phyloP scores from a whole-genome alignment of 2,888 invertebrate species.

The Elysia crispata region DNA sequence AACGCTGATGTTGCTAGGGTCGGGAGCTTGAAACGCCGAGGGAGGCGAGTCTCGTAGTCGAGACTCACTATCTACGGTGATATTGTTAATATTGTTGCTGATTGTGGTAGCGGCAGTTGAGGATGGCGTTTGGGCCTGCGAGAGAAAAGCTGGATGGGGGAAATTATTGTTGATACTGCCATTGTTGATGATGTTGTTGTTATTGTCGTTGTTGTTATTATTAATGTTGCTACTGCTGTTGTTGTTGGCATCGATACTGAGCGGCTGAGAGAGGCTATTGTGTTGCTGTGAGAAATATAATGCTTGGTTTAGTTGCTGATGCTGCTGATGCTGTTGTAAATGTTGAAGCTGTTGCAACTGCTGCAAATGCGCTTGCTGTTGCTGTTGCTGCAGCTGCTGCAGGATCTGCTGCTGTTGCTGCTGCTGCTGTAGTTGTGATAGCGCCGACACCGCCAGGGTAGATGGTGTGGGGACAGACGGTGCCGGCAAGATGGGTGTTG shows the following conservation, averaged over 20 bases:
- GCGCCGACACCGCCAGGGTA: neutral
- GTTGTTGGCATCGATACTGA: slow-evolving; percentile 25
- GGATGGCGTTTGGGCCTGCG: neutral
- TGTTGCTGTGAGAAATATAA: no score
- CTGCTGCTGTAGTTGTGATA: slow-evolving; percentile 36
- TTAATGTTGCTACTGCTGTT: neutral
- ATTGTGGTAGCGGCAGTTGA: neutral
- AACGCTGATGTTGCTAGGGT: slow-evolving; percentile 27
- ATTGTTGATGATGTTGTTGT: no score
- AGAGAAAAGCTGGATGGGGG: neutral
- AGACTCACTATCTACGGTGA: neutral
- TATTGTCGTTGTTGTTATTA: no score
- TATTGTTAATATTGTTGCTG: neutral
- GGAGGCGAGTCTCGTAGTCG: neutral
- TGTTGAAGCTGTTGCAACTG: no score
- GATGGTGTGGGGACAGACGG: slow-evolving; percentile 1
- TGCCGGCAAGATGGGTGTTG: slow-evolving; percentile 37
- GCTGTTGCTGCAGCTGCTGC: slow-evolving; percentile 25
- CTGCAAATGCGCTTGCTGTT: slow-evolving; percentile 6
- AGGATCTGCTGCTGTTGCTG: slow-evolving; percentile 35
- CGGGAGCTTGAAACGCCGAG: slow-evolving; percentile 24
- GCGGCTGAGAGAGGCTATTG: neutral
- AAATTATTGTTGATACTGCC: neutral
- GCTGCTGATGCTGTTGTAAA: no score
- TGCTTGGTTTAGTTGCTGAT: no score